Conservation (phyloP, 2,113 vertebrate genomes). For the Egretta garzetta region DNA sequence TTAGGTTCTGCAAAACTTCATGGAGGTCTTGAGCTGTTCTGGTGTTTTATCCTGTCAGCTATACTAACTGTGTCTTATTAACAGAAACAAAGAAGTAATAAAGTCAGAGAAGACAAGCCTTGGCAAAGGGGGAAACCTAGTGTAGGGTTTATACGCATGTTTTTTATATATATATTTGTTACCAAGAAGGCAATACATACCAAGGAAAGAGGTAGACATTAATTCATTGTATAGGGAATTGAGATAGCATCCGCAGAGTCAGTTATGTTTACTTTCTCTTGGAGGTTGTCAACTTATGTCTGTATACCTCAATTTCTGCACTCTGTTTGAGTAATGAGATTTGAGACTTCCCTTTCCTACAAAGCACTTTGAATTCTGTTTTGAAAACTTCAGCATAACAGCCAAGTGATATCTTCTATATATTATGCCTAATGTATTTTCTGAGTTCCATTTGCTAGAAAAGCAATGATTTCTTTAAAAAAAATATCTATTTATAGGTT, state of each 20-base stretch:
- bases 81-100: background rate
- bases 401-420: background rate
- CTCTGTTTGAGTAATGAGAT: background rate
- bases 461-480: background rate
- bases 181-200: background rate
- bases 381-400: background rate
- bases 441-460: background rate
- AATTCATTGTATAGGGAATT: background rate
- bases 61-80: background rate
- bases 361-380: background rate
- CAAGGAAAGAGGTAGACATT: background rate
- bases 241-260: background rate
- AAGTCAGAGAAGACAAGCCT: background rate
- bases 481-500: background rate
- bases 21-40: background rate
- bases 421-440: background rate
- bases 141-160: background rate
- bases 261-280: background rate
- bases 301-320: background rate
- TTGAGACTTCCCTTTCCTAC: background rate
- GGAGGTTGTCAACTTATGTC: background rate
- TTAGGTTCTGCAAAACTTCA: background rate
- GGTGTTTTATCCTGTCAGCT: background rate
- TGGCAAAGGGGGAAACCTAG: background rate
- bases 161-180: background rate